Percentiles rank a stretch among this genome's conserved stretches.
phyloP scores from a whole-genome alignment of 2,888 invertebrate species.

The Volucella inflata region DNA sequence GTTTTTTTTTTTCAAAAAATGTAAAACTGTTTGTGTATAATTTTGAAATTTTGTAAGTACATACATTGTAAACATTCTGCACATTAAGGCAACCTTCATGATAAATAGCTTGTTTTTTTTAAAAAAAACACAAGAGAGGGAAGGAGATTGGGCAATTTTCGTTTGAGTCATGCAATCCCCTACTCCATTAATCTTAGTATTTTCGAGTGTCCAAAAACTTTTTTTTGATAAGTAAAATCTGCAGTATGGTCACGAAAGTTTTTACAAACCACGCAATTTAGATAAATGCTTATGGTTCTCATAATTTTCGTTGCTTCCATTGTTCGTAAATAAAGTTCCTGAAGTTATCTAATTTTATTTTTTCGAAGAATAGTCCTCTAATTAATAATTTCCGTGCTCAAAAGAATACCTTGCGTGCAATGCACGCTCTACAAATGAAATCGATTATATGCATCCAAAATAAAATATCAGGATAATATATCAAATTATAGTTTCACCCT shows the following conservation, averaged over 20 bases:
- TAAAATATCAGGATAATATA: conserved; percentile 74
- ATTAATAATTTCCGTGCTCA: conserved; percentile 74
- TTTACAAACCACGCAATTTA: conserved; percentile 60
- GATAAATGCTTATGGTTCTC: conserved; percentile 25
- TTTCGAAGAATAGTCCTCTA: conserved; percentile 59
- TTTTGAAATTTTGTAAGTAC: too few relatives aligned
- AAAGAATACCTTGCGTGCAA: conserved; percentile 64
- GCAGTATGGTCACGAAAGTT: conserved; percentile 58
- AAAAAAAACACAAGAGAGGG: too few relatives aligned
- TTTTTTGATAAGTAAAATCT: too few relatives aligned
- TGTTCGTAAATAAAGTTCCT: conserved; percentile 36
- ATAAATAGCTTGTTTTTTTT: too few relatives aligned
- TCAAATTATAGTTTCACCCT: conserved; percentile 67
- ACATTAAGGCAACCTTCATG: too few relatives aligned
- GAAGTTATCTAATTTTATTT: conserved; percentile 37
- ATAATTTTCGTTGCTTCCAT: conserved; percentile 33
- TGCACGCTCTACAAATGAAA: conserved; percentile 34
- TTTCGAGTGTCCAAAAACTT: too few relatives aligned
- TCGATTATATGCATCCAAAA: conserved; percentile 72
- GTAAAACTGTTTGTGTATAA: too few relatives aligned
- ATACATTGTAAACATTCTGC: too few relatives aligned
- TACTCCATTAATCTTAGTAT: too few relatives aligned
- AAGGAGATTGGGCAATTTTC: too few relatives aligned
- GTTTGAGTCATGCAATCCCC: too few relatives aligned
- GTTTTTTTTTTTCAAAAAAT: too few relatives aligned